These are phyloP conservation scores for Nymphalis polychloros DNA, from an alignment of 2,888 invertebrate genomes.

Conservation along the genomic window DNA sequence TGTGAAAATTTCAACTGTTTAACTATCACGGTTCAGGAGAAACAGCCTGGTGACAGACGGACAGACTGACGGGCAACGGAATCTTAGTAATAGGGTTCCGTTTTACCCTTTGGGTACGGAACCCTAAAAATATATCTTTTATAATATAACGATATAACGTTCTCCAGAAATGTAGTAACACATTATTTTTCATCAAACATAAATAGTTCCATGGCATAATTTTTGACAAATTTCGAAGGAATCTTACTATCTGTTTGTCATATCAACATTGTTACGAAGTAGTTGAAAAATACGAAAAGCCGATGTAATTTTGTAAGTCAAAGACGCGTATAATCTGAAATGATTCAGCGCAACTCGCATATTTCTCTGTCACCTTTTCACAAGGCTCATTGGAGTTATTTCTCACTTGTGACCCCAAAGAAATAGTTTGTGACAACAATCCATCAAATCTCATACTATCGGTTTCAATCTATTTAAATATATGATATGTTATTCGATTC, in stretches of 20 bases:
- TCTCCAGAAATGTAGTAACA: too few species aligned
- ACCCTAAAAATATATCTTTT: too few species aligned
- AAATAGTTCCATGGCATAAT: too few species aligned
- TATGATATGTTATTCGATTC: too few species aligned
- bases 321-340: conserved; percentile 19
- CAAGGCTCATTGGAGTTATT: conserved; percentile 53
- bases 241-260: not conserved
- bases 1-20: too few species aligned
- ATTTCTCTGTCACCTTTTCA: conserved; percentile 55
- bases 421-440: conserved; percentile 40
- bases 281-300: not conserved
- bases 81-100: too few species aligned
- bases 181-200: too few species aligned
- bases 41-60: too few species aligned
- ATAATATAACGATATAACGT: too few species aligned
- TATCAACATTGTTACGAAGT: not conserved
- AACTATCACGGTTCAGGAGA: too few species aligned
- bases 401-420: conserved; percentile 44
- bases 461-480: conserved; percentile 1
- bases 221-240: not conserved
- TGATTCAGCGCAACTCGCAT: conserved; percentile 38
- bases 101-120: too few species aligned
- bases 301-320: conserved; percentile 10
- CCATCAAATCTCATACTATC: conserved; percentile 49
- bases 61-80: too few species aligned